Evolutionary conservation across 2,888 invertebrate species (phyloP), one percentile per base, ranked within the genome.

Genomic region (Rugalucina vietnamica): DNA sequence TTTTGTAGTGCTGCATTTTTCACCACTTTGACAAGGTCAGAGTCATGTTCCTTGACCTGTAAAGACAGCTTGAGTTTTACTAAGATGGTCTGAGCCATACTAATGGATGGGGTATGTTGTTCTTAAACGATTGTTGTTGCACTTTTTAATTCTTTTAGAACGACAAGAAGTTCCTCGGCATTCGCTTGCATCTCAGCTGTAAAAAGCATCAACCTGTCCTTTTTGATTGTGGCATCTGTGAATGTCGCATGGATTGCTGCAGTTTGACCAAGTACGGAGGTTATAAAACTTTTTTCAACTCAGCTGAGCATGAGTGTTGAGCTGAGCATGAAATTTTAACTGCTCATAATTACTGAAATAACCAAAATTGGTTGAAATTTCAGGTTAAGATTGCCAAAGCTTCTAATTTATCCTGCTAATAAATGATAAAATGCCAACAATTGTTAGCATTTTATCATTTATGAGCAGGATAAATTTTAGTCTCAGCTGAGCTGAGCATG

Each of bases 181-280:
- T 18, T 65, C 8, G 65, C 12, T 18, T 65, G 65, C 34, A 34
- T 34, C 5, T 65, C 65, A 4, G 65, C 18, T 5, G 65, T 65
- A 18, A 65, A 34, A 24, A 65, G 65, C 10, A 5, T 24, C 18
- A 34, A 32, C 21, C 65, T 24, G 12, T 60, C 65, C 34, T 34
- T 65, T 34, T 65, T 43, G 18, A 65, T 65, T 14, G 32, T 21
- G 34, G 32, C 1, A 1, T 65, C 65, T 18, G 65, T 18, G 21
- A 65, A 65, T 34, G 65, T 65, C 12, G 65, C 65, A 34, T 65
- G 65, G 10, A 65, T n/a, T n/a, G n/a, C n/a, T n/a, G n/a, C n/a
- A n/a, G n/a, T n/a, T n/a, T n/a, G n/a, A n/a, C n/a, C n/a, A n/a
- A n/a, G n/a, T n/a, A n/a, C n/a, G n/a, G n/a, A n/a, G n/a, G n/a